Percentiles rank a stretch among this genome's conserved stretches.
Evolutionary conservation across 2,797 vertebrate species (phyloP).

Genomic region (Syngnathus rostellatus): DNA sequence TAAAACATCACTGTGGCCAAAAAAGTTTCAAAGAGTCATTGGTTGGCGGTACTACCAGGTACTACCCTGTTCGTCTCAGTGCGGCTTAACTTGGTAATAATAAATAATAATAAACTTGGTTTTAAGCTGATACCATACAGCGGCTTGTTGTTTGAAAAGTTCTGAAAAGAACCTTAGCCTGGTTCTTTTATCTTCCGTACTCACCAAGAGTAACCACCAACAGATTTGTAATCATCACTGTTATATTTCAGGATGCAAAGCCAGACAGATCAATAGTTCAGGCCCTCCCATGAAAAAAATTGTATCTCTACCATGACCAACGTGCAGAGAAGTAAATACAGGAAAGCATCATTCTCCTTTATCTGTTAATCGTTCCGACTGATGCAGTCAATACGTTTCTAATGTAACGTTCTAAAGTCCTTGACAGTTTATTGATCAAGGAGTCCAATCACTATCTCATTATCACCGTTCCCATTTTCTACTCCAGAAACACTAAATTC

Average conservation of each 20-base stretch:
- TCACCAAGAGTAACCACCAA: neutral
- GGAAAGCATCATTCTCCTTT: neutral
- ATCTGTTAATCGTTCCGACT: constrained; percentile 1
- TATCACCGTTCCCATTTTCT: constrained; percentile 64
- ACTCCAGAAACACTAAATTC: constrained; percentile 52
- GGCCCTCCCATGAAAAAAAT: neutral
- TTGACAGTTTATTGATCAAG: constrained; percentile 54
- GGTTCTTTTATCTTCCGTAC: too few species aligned
- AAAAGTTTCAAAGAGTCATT: neutral
- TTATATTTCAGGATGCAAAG: neutral
- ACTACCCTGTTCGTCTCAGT: neutral
- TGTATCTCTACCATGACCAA: neutral
- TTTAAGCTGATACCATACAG: too few species aligned
- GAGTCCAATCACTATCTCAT: constrained; percentile 70
- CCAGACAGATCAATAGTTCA: neutral
- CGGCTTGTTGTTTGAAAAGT: too few species aligned
- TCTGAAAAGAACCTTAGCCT: too few species aligned
- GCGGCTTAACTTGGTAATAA: neutral
- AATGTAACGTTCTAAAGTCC: constrained; percentile 38
- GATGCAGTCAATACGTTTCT: constrained; percentile 13
- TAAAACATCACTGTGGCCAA: neutral
- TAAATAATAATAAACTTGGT: too few species aligned
- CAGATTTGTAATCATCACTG: neutral
- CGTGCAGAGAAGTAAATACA: neutral
- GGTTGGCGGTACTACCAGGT: neutral